Evolutionary conservation across 2,113 vertebrate genomes (phyloP), one percentile per base, ranked within the genome.

Genomic region (Paralichthys olivaceus): DNA sequence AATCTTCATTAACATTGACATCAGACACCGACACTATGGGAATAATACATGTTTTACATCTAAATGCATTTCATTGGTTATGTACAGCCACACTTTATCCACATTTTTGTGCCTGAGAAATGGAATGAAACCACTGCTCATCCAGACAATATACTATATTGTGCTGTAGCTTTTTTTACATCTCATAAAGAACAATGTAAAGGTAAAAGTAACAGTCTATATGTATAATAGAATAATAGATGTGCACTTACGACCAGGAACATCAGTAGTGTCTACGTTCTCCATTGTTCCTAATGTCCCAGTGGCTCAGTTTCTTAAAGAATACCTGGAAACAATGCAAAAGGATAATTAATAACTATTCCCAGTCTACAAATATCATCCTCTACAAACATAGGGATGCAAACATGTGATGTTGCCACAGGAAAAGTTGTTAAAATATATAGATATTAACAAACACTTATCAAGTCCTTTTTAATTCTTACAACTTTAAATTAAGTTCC

Each of bases 1-100:
- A 98, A 68, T 96, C 95, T 87, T 98, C 96, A 84, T 95, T 95
- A 79, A 79, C 89, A 81, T 95, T 95, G 80, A 77, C 89, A 81
- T 51, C 72, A 45, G 62, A 32, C 4, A 55, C 61, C 15, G 71
- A 37, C 17, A 60, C 91, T 90, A 87, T 62, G 32, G 54, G 76
- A 4, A 58, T 14, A 4, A 45, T 7, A 78, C 1, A 68, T 5
- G n/a, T 29, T 9, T 71, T 37, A 57, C 32, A 37, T 5, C 17
- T 29, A 37, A 61, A 45, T 14, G 17, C 20, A 37, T 3, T 4
- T 55, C 0, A n/a, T 47, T 20, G 55, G 0, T 34, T 11, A 19
- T 40, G 19, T 57, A 17, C 2, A 64, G 11, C 17, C 43, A 64
- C 28, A 47, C 54, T 45, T 4, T 3, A 11, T 2, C 2, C 20